Conservation (phyloP, 2,888 invertebrate species). For the Pristionchus exspectatus region DNA sequence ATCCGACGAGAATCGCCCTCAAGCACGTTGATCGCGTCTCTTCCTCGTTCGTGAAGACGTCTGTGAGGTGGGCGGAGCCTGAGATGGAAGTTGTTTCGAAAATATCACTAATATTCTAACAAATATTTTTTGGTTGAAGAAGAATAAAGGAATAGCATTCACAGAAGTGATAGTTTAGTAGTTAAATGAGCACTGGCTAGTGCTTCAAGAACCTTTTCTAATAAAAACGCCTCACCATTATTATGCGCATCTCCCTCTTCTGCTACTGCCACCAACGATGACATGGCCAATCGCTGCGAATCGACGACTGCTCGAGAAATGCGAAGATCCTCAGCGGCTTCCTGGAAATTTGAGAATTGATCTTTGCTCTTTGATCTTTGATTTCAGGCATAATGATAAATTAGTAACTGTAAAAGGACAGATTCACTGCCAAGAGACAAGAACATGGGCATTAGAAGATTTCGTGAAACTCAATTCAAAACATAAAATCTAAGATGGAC, state of each 20-base stretch:
- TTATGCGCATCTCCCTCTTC: slow-evolving; percentile 34
- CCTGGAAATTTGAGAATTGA: not conserved
- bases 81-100: not conserved
- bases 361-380: not conserved
- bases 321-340: slow-evolving; percentile 37
- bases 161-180: too few species aligned
- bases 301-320: slow-evolving; percentile 26
- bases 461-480: not conserved
- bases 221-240: not conserved
- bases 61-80: slow-evolving; percentile 25
- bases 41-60: slow-evolving; percentile 31
- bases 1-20: slow-evolving; percentile 39
- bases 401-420: not conserved
- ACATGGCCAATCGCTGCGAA: slow-evolving; percentile 45
- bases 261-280: slow-evolving; percentile 14
- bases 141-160: too few species aligned
- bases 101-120: too few species aligned
- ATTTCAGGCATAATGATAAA: not conserved
- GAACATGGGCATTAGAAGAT: not conserved
- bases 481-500: not conserved
- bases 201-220: too few species aligned
- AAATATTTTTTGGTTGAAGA: too few species aligned
- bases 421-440: not conserved
- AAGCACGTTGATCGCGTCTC: not conserved
- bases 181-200: too few species aligned